These are phyloP conservation scores for Galeruca laticollis DNA, from an alignment of 2,888 invertebrate species.

Conservation along the genomic window DNA sequence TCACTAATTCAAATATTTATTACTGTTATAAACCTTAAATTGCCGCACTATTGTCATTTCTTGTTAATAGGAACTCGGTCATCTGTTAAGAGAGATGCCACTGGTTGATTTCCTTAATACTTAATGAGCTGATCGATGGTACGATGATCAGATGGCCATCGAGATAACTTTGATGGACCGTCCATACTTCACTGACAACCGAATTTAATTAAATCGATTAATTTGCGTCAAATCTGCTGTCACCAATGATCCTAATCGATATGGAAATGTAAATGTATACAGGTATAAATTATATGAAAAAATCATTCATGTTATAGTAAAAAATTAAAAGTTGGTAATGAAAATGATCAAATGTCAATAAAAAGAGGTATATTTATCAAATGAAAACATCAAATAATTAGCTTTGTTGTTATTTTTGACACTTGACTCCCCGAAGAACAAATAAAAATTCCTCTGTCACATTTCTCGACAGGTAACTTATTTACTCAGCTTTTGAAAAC, in stretches of 20 bases:
- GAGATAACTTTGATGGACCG: slow-evolving; percentile 45
- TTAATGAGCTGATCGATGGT: slow-evolving; percentile 41
- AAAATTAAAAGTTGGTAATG: no score
- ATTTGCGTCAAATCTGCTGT: slow-evolving; percentile 39
- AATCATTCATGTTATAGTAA: no score
- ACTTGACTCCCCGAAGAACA: not conserved
- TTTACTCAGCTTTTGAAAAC: slow-evolving; percentile 11
- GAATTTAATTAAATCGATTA: slow-evolving; percentile 45
- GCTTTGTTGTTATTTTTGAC: not conserved
- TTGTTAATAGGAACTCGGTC: slow-evolving; percentile 11
- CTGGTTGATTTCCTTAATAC: slow-evolving; percentile 40
- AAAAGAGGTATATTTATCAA: no score
- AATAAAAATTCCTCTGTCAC: not conserved
- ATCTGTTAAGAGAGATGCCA: slow-evolving; percentile 39
- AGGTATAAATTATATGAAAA: no score
- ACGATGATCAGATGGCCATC: slow-evolving; percentile 34
- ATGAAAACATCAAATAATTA: no score
- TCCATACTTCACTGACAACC: slow-evolving; percentile 39
- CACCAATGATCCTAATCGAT: slow-evolving; percentile 30
- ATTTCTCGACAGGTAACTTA: not conserved
- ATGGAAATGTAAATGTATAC: not conserved
- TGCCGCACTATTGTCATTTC: no score
- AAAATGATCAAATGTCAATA: no score
- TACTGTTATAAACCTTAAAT: not conserved
- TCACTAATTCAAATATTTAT: no score